These are phyloP conservation scores for Noctua janthina DNA, from an alignment of 2,888 invertebrate genomes.

Conservation along the genomic window DNA sequence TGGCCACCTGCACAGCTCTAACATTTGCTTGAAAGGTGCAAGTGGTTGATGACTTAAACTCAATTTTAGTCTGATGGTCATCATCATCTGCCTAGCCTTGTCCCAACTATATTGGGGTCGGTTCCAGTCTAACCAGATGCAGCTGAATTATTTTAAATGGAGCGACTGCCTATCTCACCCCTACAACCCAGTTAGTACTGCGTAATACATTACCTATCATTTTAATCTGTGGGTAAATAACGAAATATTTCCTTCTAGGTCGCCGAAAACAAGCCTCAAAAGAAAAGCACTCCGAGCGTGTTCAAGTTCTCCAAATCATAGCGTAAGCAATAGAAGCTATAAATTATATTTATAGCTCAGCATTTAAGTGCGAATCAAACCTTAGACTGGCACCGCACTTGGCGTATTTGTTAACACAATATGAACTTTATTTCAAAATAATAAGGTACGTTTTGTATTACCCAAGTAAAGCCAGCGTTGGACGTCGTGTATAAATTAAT, in stretches of 20 bases:
- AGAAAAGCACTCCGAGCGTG: conserved; percentile 91
- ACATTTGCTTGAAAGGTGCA: too few species aligned
- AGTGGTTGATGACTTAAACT: too few species aligned
- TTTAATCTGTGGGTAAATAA: not conserved
- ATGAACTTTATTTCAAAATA: not conserved
- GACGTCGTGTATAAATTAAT: conserved; percentile 5
- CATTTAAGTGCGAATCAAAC: conserved; percentile 56
- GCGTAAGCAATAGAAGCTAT: conserved; percentile 57
- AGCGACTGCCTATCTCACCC: not conserved
- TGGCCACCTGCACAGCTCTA: too few species aligned
- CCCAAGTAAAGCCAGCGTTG: not conserved
- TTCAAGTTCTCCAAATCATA: conserved; percentile 92
- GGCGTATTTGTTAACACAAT: not conserved
- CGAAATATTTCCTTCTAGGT: conserved; percentile 83
- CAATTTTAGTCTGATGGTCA: too few species aligned
- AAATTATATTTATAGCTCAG: conserved; percentile 46
- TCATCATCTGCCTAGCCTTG: too few species aligned
- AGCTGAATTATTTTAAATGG: not conserved
- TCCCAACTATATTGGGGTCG: too few species aligned
- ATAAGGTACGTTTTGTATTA: not conserved
- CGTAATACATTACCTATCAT: not conserved
- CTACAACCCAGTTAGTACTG: not conserved
- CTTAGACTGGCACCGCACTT: conserved; percentile 34
- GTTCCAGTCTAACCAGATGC: not conserved
- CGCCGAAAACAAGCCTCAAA: conserved; percentile 91